Base-by-base conservation (phyloP, 2,797 vertebrate species). In the Apogon talboti region DNA sequence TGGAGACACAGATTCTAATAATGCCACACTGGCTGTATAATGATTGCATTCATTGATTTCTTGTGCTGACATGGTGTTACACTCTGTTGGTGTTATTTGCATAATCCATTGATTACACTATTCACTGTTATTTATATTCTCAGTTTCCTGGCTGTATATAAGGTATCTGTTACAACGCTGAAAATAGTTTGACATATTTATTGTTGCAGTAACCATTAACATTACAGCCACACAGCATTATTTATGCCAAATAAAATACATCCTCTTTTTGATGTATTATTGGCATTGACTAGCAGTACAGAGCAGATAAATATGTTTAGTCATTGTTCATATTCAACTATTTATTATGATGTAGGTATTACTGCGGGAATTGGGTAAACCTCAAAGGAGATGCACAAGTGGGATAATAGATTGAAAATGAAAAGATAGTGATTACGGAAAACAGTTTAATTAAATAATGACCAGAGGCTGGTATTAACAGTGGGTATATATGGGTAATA, bases 1-100 rank as follows among this genome's bases (percentile, higher is more conserved):
- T 19, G 19, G 45, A 45, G 12, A 11, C 46, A 56, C 28, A 45
- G 21, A 28, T 57, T 63, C 21, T 43, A 42, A 14, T 50, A 38
- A 48, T 64, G 56, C 24, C 51, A n/a, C 0, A 18, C 46, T 48
- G n/a, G 65, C 73, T 74, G 64, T 13, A 30, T 66, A 72, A 78
- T 24, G 11, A 58, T 71, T 51, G 37, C n/a, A 45, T 21, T 43
- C 65, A 84, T 87, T 54, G 82, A 86, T 72, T 75, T 58, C 4
- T 56, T 54, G 43, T 58, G 43, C 51, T 70, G 58, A 61, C 60
- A 54, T 44, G 47, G 51, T 66, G 55, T 74, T 47, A 68, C 21
- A 43, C 48, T 56, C 57, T 64, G 6, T 35, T 50, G 16, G 45
- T 62, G 55, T 64, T 49, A 68, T 50, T 71, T 59, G 35, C 14